Conservation (phyloP, 2,888 invertebrate genomes). For the Acleris cristana region DNA sequence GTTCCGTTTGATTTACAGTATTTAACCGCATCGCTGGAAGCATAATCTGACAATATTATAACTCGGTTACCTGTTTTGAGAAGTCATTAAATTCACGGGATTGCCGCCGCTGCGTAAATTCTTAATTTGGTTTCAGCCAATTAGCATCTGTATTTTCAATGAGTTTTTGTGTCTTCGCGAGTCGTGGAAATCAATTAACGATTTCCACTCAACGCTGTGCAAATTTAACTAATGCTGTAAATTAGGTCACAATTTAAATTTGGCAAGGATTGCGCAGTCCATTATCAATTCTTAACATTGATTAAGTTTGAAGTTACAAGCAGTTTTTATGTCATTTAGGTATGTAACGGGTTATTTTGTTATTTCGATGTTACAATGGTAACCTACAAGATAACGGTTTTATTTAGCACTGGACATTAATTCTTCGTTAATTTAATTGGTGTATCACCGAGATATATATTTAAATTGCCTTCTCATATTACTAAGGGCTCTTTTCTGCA, state of each 20-base stretch:
- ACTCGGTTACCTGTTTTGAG: slow-evolving; percentile 23
- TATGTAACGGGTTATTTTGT: no score
- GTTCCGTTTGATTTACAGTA: slow-evolving; percentile 63
- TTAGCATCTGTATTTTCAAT: slow-evolving; percentile 48
- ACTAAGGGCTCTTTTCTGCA: no score
- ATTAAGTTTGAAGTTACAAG: slow-evolving; percentile 1
- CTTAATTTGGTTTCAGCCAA: slow-evolving; percentile 54
- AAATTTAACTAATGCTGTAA: slow-evolving; percentile 7
- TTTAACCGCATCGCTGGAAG: slow-evolving; percentile 21
- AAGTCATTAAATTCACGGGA: slow-evolving; percentile 27
- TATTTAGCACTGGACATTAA: no score
- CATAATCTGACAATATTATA: slow-evolving; percentile 29
- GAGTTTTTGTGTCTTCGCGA: slow-evolving; percentile 21
- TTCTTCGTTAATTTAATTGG: no score
- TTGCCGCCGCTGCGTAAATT: slow-evolving; percentile 40
- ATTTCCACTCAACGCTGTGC: slow-evolving; percentile 14
- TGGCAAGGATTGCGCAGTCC: slow-evolving; percentile 11
- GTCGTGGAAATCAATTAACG: slow-evolving; percentile 25
- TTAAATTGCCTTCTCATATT: no score
- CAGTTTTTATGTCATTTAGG: no score
- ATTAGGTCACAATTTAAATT: slow-evolving; percentile 14
- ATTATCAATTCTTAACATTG: background rate
- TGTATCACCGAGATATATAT: no score
- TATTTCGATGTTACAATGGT: no score
- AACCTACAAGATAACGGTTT: no score